Percentiles rank a stretch among this genome's conserved stretches.
Conservation (phyloP, 2,113 vertebrate species). For the Gadus chalcogrammus region DNA sequence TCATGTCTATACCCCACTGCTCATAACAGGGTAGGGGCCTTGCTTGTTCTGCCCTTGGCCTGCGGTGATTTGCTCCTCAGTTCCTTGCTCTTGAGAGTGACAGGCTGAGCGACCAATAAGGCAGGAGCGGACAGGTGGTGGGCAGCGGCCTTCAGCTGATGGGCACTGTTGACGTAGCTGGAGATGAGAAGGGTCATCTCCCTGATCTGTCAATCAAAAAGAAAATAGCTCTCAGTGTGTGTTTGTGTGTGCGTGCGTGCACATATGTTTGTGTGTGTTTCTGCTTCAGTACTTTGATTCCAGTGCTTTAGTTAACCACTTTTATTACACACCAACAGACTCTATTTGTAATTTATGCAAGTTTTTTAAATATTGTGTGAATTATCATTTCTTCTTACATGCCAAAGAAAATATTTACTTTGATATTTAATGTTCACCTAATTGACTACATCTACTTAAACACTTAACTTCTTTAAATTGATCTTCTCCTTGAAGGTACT, state of each 20-base stretch:
- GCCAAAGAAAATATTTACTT: too few relatives aligned
- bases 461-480: too few relatives aligned
- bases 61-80: slow-evolving; percentile 76
- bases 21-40: slow-evolving; percentile 90
- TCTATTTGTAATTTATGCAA: too few relatives aligned
- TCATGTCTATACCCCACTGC: neutral
- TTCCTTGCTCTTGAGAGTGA: slow-evolving; percentile 75
- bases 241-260: neutral
- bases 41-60: slow-evolving; percentile 80
- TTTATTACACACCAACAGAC: too few relatives aligned
- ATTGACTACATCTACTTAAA: too few relatives aligned
- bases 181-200: slow-evolving; percentile 92
- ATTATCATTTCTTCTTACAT: too few relatives aligned
- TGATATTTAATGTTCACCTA: too few relatives aligned
- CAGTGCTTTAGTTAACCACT: too few relatives aligned
- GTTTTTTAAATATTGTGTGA: too few relatives aligned
- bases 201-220: slow-evolving; percentile 79
- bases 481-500: too few relatives aligned
- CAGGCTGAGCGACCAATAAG: slow-evolving; percentile 73
- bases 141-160: slow-evolving; percentile 84
- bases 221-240: neutral
- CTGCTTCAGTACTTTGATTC: too few relatives aligned
- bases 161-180: slow-evolving; percentile 89
- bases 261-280: too few relatives aligned
- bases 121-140: slow-evolving; percentile 91